Percentiles rank a stretch among this genome's conserved stretches.
Conservation (phyloP, 2,113 vertebrate species). For the Elgaria multicarinata region DNA sequence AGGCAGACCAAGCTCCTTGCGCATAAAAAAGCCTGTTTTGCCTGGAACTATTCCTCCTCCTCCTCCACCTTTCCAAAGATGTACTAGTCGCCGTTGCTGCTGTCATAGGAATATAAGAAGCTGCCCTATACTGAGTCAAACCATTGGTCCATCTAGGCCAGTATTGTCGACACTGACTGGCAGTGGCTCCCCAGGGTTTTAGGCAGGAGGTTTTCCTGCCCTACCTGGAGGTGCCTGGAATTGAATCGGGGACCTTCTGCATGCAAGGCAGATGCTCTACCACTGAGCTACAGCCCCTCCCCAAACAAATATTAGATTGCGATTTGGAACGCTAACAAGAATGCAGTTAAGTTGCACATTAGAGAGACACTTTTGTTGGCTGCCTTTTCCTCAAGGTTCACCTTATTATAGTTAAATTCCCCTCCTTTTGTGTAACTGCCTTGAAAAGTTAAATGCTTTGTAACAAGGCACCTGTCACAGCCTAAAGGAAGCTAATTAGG, state of each 20-base stretch:
- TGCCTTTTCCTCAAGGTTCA: neutral
- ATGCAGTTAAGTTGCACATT: neutral
- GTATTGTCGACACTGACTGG: no score
- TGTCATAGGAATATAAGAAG: no score
- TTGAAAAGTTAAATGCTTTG: constrained; percentile 35
- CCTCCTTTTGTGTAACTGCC: constrained; percentile 56
- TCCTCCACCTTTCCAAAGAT: neutral
- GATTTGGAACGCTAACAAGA: constrained; percentile 26
- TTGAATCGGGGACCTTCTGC: no score
- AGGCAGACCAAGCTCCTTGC: neutral
- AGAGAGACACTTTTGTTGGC: neutral
- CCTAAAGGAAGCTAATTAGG: constrained; percentile 50
- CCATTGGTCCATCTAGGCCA: no score
- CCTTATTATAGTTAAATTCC: constrained; percentile 33
- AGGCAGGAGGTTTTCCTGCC: no score
- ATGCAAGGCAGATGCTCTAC: no score
- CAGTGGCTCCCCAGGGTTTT: no score
- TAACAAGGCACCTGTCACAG: constrained; percentile 50
- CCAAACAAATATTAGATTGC: neutral
- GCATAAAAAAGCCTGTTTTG: neutral
- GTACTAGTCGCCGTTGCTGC: constrained; percentile 49
- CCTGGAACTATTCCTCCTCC: constrained; percentile 37
- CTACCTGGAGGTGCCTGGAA: no score
- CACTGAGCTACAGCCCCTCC: no score
- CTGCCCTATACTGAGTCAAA: no score